phyloP scores from a whole-genome alignment of 2,888 invertebrate species.

The Gibbula magus region DNA sequence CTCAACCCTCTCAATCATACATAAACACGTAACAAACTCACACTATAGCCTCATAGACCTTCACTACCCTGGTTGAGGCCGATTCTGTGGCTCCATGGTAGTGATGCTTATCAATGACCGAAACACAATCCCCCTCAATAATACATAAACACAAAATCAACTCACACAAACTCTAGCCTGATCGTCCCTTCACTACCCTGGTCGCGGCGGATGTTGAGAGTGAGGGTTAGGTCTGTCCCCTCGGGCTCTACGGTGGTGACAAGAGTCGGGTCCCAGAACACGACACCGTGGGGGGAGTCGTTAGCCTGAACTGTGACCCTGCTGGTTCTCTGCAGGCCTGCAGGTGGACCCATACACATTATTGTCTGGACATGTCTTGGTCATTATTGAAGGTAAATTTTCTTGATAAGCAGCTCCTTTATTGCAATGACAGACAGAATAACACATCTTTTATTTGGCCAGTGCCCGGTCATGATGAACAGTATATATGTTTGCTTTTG shows the following conservation, averaged over 20 bases:
- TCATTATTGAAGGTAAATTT: not conserved
- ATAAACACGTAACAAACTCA: no score
- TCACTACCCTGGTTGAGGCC: no score
- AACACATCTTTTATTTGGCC: no score
- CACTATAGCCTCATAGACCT: no score
- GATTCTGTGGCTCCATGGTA: no score
- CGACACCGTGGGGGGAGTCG: slow-evolving; percentile 72
- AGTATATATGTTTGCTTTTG: no score
- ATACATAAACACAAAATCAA: not conserved
- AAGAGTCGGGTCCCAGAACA: slow-evolving; percentile 63
- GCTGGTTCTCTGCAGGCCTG: slow-evolving; percentile 52
- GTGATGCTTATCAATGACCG: no score
- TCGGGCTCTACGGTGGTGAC: slow-evolving; percentile 62
- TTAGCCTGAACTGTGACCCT: slow-evolving; percentile 69
- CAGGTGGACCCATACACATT: not conserved
- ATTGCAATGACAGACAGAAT: no score
- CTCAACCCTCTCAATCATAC: no score
- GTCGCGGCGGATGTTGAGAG: slow-evolving; percentile 59
- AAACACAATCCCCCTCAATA: not conserved
- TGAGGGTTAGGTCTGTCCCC: slow-evolving; percentile 53
- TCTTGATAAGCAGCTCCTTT: no score
- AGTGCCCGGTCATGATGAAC: no score
- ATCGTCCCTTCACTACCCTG: slow-evolving; percentile 68
- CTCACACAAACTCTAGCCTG: slow-evolving; percentile 66
- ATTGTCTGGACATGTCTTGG: not conserved